A percentile compares a stretch with the other conserved stretches of the same genome.
phyloP scores from a whole-genome alignment of 2,888 invertebrate species.

The Lasioglossum lativentre region DNA sequence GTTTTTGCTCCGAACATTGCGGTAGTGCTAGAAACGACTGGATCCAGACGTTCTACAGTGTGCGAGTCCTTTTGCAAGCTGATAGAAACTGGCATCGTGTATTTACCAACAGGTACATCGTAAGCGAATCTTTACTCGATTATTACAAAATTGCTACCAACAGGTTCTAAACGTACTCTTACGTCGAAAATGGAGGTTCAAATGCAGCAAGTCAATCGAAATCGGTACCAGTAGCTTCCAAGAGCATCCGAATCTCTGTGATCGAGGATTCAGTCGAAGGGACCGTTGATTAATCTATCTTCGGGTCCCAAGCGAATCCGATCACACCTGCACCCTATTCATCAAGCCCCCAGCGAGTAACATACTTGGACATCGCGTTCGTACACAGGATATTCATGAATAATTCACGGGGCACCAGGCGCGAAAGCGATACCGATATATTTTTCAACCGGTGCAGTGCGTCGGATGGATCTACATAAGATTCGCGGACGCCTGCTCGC shows the following conservation, averaged over 20 bases:
- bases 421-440: slow-evolving; percentile 43
- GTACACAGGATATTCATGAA: slow-evolving; percentile 19
- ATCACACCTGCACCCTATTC: neutral
- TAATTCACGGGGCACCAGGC: slow-evolving; percentile 42
- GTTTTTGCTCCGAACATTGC: no score
- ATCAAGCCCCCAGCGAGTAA: neutral
- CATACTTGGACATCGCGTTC: slow-evolving; percentile 6
- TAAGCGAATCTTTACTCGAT: no score
- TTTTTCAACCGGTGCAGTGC: slow-evolving; percentile 8
- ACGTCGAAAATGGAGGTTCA: neutral
- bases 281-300: neutral
- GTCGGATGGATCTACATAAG: slow-evolving; percentile 22
- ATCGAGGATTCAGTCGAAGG: neutral
- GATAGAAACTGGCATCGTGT: no score
- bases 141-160: no score
- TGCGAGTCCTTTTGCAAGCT: no score
- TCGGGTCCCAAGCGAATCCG: neutral
- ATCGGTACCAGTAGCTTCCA: neutral
- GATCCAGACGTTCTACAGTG: no score
- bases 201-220: neutral
- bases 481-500: slow-evolving; percentile 5
- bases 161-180: no score
- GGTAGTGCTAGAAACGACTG: no score
- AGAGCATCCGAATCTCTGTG: neutral
- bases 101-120: no score